Percentiles rank a stretch among this genome's conserved stretches.
Evolutionary conservation across 2,797 vertebrate genomes (phyloP).

Genomic region (Bovichtus variegatus): DNA sequence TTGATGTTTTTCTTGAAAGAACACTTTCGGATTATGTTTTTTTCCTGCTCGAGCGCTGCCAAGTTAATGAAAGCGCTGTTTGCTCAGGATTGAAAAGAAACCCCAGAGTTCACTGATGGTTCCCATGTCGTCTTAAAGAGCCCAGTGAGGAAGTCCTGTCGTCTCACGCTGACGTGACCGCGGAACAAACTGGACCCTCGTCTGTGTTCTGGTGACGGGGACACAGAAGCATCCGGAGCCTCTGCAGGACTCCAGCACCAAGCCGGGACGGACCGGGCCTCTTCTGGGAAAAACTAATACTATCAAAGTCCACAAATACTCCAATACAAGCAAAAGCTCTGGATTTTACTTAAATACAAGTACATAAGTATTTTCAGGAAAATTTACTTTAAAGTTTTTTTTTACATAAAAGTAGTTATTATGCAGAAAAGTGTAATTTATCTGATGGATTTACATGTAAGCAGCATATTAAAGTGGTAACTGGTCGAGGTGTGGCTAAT

Average conservation of each 20-base stretch:
- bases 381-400: not conserved
- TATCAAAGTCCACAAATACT: too few relatives aligned
- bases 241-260: slow-evolving; percentile 41
- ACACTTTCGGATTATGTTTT: slow-evolving; percentile 17
- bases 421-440: not conserved
- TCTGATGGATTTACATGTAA: not conserved
- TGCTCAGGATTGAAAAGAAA: slow-evolving; percentile 56
- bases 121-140: slow-evolving; percentile 65
- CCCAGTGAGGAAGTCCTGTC: slow-evolving; percentile 56
- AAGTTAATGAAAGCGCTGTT: slow-evolving; percentile 67
- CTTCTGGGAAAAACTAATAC: not conserved
- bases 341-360: not conserved
- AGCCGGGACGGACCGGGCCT: not conserved
- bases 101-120: slow-evolving; percentile 59
- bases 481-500: too few relatives aligned
- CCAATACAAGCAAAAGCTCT: not conserved
- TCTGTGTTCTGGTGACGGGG: slow-evolving; percentile 44
- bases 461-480: too few relatives aligned
- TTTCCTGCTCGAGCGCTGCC: slow-evolving; percentile 22
- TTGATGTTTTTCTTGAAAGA: slow-evolving; percentile 15
- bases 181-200: slow-evolving; percentile 20
- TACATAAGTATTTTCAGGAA: not conserved
- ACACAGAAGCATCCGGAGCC: slow-evolving; percentile 37
- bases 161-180: slow-evolving; percentile 28
- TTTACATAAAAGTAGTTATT: not conserved